Evolutionary conservation across 1,140 invertebrate species (phyloP).

Genomic region (Rhynchophorus ferrugineus): DNA sequence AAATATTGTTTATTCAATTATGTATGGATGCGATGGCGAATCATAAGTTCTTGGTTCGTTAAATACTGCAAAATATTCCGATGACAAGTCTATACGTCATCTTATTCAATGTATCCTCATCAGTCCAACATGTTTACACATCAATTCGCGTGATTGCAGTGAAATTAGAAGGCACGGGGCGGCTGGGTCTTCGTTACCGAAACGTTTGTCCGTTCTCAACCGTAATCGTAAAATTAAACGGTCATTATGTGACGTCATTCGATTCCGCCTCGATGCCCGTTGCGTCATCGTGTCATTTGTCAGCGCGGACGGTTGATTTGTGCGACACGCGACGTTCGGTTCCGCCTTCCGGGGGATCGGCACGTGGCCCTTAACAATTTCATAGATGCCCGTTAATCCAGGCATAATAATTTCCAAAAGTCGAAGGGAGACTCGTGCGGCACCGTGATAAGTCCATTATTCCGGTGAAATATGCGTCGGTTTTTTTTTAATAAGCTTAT

Average conservation of each 20-base stretch:
- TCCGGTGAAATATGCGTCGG: neutral
- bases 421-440: conserved; percentile 2
- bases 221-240: conserved; percentile 4
- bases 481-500: neutral
- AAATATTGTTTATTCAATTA: too few species aligned
- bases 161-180: neutral
- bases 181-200: neutral
- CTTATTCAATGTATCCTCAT: too few species aligned
- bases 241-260: conserved; percentile 14
- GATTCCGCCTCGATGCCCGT: conserved; percentile 5
- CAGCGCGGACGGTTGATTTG: conserved; percentile 14
- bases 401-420: conserved; percentile 14
- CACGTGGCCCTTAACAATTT: conserved; percentile 19
- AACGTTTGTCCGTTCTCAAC: neutral
- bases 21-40: too few species aligned
- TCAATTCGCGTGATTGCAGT: too few species aligned
- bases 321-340: conserved; percentile 15
- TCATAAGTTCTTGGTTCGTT: too few species aligned
- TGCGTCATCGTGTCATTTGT: conserved; percentile 18
- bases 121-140: too few species aligned
- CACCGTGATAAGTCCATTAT: conserved; percentile 11
- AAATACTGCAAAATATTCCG: too few species aligned
- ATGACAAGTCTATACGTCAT: too few species aligned
- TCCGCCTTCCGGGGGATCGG: conserved; percentile 9
- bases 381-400: conserved; percentile 15